Evolutionary conservation across 1,140 invertebrate genomes (phyloP).

Genomic region (Euglossa dilemma): DNA sequence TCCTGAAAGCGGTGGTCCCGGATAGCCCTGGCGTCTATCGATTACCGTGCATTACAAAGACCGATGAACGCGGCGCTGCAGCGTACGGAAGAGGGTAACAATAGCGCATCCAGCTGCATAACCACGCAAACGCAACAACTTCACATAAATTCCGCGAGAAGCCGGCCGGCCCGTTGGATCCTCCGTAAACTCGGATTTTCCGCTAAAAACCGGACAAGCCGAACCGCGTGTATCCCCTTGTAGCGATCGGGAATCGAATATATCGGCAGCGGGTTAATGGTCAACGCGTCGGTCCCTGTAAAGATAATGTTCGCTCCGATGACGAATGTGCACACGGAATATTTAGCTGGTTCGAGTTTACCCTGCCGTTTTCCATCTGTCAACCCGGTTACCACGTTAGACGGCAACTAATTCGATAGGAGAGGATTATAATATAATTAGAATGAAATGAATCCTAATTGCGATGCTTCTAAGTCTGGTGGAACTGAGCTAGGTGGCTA

Average conservation of each 20-base stretch:
- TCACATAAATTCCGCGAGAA: slow-evolving; percentile 68
- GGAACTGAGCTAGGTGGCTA: too few species aligned
- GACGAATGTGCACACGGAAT: too few species aligned
- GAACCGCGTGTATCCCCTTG: slow-evolving; percentile 57
- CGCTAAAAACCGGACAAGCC: slow-evolving; percentile 64
- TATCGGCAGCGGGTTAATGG: slow-evolving; percentile 17
- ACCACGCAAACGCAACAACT: slow-evolving; percentile 48
- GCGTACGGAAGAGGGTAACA: slow-evolving; percentile 29
- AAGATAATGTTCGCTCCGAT: background rate
- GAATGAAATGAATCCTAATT: too few species aligned
- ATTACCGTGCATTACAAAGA: slow-evolving; percentile 56
- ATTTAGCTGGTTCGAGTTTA: too few species aligned
- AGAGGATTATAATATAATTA: too few species aligned
- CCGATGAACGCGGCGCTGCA: slow-evolving; percentile 23
- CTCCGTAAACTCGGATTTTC: slow-evolving; percentile 70
- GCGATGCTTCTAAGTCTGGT: too few species aligned
- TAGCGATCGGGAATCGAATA: slow-evolving; percentile 2
- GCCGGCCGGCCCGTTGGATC: slow-evolving; percentile 55
- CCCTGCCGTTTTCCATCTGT: too few species aligned
- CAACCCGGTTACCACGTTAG: too few species aligned
- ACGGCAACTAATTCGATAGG: too few species aligned
- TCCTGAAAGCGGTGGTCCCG: background rate
- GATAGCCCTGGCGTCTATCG: slow-evolving; percentile 44
- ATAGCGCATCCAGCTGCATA: slow-evolving; percentile 43
- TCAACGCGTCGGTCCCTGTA: background rate